Percentiles rank a stretch among this genome's conserved stretches.
These are phyloP conservation scores for Psix sp. DNA, from an alignment of 1,140 invertebrate genomes.

Conservation along the genomic window DNA sequence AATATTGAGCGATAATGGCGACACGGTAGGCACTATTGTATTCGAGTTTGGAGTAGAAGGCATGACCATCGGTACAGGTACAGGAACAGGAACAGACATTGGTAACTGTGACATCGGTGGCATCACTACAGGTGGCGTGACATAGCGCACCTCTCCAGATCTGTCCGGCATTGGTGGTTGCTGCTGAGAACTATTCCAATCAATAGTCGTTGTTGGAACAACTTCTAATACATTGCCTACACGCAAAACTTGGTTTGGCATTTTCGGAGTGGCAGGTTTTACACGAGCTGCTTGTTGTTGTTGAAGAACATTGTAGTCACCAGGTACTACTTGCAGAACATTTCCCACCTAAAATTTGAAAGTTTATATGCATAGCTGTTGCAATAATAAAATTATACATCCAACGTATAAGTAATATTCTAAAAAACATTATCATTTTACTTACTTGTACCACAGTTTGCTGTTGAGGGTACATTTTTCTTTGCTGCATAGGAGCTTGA, in stretches of 20 bases:
- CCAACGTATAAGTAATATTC: too few species aligned
- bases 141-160: constrained; percentile 17
- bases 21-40: constrained; percentile 26
- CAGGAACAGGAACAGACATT: constrained; percentile 58
- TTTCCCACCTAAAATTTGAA: constrained; percentile 74
- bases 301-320: constrained; percentile 50
- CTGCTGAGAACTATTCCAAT: constrained; percentile 62
- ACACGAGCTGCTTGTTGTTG: constrained; percentile 31
- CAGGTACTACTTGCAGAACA: constrained; percentile 79
- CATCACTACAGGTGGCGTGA: constrained; percentile 22
- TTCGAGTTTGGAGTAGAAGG: constrained; percentile 38
- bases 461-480: constrained; percentile 66
- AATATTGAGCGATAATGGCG: constrained; percentile 52
- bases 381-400: too few species aligned
- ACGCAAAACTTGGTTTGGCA: constrained; percentile 58
- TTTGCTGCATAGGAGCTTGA: constrained; percentile 56
- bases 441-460: constrained; percentile 72
- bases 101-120: constrained; percentile 37
- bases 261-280: constrained; percentile 26
- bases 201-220: constrained; percentile 71
- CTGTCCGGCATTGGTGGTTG: constrained; percentile 19
- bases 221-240: constrained; percentile 74
- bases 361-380: too few species aligned
- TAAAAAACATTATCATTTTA: constrained; percentile 2
- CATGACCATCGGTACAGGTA: constrained; percentile 62